phyloP scores from a whole-genome alignment of 2,113 vertebrate genomes.

The Aplodontia rufa region DNA sequence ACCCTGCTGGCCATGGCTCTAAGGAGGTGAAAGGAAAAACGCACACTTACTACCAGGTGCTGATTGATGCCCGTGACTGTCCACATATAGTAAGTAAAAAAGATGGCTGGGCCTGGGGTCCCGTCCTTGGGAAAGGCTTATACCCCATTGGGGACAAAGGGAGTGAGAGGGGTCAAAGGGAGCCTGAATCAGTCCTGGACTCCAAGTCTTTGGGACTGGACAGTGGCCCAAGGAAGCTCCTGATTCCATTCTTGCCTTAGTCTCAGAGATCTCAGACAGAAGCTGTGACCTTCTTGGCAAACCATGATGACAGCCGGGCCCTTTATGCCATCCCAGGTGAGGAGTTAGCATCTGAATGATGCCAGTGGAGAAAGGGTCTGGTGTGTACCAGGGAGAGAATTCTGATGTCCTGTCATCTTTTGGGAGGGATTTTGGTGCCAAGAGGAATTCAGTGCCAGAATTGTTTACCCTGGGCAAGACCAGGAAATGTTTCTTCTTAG shows the following conservation, averaged over 20 bases:
- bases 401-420: not conserved
- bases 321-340: constrained; percentile 98
- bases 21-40: constrained; percentile 98
- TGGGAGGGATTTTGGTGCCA: not conserved
- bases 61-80: constrained; percentile 96
- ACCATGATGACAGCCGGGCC: constrained; percentile 97
- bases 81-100: constrained; percentile 94
- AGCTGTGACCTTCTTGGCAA: constrained; percentile 98
- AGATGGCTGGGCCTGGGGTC: not conserved
- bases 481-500: constrained; percentile 48
- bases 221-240: not conserved
- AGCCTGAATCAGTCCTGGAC: not conserved
- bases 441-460: not conserved
- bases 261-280: constrained; percentile 98
- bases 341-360: constrained; percentile 25
- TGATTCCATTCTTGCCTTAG: constrained; percentile 79
- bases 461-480: not conserved
- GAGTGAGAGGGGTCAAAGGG: not conserved
- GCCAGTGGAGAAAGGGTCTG: not conserved
- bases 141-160: not conserved
- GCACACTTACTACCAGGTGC: constrained; percentile 98
- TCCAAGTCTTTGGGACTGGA: not conserved
- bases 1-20: constrained; percentile 89
- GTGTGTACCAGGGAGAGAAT: not conserved
- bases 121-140: not conserved